Evolutionary conservation across 2,797 vertebrate species (phyloP), one percentile per base, ranked within the genome.

Genomic region (Gadopsis bispinosus): DNA sequence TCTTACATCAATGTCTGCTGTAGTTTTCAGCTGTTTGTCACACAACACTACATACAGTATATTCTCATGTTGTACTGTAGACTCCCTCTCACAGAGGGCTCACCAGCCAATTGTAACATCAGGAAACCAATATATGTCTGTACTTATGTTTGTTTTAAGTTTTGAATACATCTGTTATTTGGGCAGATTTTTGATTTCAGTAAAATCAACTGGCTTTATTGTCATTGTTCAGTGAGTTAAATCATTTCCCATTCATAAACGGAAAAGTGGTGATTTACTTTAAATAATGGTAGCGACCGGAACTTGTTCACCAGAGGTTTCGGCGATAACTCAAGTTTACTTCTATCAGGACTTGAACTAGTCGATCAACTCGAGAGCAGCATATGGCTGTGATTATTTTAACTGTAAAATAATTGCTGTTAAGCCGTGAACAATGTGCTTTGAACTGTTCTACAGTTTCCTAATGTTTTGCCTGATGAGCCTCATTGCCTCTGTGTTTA

Each of bases 401-500:
- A 91, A 87, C 80, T 83, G 80, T 89, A 77, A 89, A 87, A 86
- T 86, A 88, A 89, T 88, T 81, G 79, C 69, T 81, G 75, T 84
- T 89, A 83, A 88, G 79, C 48, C 81, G 89, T 65, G 85, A 84
- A 85, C 81, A 88, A 91, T 90, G 91, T 81, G 72, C 74, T 90
- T 79, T 50, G 81, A 90, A 91, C 84, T 84, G 83, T 77, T 88
- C 73, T 63, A 64, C 66, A 73, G 77, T 87, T 89, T 85, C 70
- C 86, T 82, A 74, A 77, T 88, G 83, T 88, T 92, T 87, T 87
- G 90, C 92, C 87, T 84, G 85, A 88, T 88, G 79, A 75, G 87
- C 77, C 89, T 90, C 91, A 93, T 93, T 91, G 85, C 80, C 63
- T 89, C 76, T 61, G 77, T 85, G 71, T 84, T 88, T 65, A 59